Evolutionary conservation across 2,113 vertebrate species (phyloP), one percentile per base, ranked within the genome.

Genomic region (Sebastes fasciatus): DNA sequence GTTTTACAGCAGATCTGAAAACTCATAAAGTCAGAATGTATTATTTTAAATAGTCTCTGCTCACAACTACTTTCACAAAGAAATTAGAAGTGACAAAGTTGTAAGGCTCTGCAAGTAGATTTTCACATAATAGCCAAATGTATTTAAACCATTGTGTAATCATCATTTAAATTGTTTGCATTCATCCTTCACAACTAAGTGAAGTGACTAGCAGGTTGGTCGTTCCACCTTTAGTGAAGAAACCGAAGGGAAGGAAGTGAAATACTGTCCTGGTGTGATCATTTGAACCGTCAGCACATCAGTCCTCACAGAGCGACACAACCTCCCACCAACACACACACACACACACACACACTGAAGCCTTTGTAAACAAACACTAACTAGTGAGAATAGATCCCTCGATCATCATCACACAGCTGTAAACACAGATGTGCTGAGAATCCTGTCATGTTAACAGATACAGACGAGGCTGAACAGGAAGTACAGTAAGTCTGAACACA

Each of bases 401-500:
- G 48, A 89, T 90, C 79, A 80, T 90, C 81, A 77, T 85, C 70
- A 57, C 80, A 83, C 88, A 93, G 85, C 85, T 92, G 88, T 89
- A 88, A 90, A 93, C 86, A 91, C 90, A 93, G 86, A 91, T 92
- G 86, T 89, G 82, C 76, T 19, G 62, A 82, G 75, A 81, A 70
- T 84, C 65, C 9, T 83, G 73, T 82, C 81, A 62, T 66, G 69
- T 46, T 66, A 34, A 71, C 65, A 77, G 83, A 86, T 73, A 77
- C 70, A 73, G 84, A 85, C 43, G 45, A 21, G 54, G 68, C 63
- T 58, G 26, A 65, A 65, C 40, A 84, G 86, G 86, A 88, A 88
- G 72, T 65, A 74, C 74, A 80, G 64, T 64, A 76, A 2, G 10
- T 14, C 4, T 34, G 19, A 57, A 76, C 79, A 66, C 48, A 74